A percentile compares a stretch with the other conserved stretches of the same genome.
These are phyloP conservation scores for Margarornis squamiger DNA, from an alignment of 2,797 vertebrate genomes.

Conservation along the genomic window DNA sequence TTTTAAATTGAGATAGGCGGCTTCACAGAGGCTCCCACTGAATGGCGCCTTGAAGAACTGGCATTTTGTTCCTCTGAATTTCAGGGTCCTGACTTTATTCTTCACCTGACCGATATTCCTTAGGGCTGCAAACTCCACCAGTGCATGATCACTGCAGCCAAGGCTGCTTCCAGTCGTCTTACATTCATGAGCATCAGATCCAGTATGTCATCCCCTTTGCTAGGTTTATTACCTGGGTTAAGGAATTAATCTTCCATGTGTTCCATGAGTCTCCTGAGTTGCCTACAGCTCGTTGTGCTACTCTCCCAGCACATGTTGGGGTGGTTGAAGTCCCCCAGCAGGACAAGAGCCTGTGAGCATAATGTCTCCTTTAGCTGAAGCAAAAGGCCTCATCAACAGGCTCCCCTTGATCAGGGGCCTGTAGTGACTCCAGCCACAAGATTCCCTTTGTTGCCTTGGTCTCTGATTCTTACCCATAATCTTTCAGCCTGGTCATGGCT, in stretches of 20 bases:
- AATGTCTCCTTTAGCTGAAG: background rate
- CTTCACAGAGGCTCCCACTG: background rate
- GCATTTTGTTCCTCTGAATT: background rate
- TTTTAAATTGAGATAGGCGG: no score
- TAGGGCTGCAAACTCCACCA: background rate
- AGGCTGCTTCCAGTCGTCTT: background rate
- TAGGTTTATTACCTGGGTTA: background rate
- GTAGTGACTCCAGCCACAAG: background rate
- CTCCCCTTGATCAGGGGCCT: background rate
- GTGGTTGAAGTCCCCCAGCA: background rate
- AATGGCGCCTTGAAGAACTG: background rate
- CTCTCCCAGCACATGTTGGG: background rate
- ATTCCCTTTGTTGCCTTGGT: background rate
- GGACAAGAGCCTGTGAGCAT: no score
- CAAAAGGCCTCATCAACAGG: background rate
- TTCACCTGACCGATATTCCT: background rate
- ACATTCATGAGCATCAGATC: background rate
- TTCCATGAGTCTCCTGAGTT: background rate
- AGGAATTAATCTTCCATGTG: background rate
- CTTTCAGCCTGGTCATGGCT: background rate
- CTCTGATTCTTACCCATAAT: no score
- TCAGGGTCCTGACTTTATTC: background rate
- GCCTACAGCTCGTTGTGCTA: background rate
- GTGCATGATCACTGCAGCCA: background rate
- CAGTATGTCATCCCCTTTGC: background rate